phyloP scores from a whole-genome alignment of 2,888 invertebrate species.

The Dexiosoma caninum region DNA sequence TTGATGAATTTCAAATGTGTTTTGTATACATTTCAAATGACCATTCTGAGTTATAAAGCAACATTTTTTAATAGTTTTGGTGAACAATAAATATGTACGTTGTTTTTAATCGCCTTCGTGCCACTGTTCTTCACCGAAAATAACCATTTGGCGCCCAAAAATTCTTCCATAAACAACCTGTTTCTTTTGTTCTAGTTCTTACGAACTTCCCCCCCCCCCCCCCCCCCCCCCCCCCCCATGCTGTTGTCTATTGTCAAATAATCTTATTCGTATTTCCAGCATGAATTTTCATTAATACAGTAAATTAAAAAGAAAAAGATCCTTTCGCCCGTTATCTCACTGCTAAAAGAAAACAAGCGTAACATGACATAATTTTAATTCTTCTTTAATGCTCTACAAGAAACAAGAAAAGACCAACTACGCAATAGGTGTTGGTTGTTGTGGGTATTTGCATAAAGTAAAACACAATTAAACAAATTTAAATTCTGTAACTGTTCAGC shows the following conservation, averaged over 20 bases:
- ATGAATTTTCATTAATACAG: slow-evolving; percentile 47
- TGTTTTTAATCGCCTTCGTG: not conserved
- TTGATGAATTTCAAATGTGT: too few relatives aligned
- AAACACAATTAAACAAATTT: slow-evolving; percentile 47
- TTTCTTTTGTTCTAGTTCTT: not conserved
- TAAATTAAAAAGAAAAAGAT: slow-evolving; percentile 2
- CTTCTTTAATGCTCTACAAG: slow-evolving; percentile 36
- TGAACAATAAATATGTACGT: too few relatives aligned
- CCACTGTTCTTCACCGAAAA: slow-evolving; percentile 16
- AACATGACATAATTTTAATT: slow-evolving; percentile 62
- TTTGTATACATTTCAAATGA: too few relatives aligned
- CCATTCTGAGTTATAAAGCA: too few relatives aligned
- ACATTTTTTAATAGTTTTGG: too few relatives aligned
- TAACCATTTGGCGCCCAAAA: not conserved
- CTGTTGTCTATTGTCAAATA: slow-evolving; percentile 49
- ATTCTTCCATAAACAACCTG: slow-evolving; percentile 48
- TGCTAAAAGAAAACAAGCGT: slow-evolving; percentile 49
- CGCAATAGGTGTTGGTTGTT: slow-evolving; percentile 58
- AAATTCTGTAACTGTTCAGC: slow-evolving; percentile 44
- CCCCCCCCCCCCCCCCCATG: not conserved
- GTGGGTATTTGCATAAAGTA: slow-evolving; percentile 21
- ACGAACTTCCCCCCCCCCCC: not conserved
- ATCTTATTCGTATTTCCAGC: slow-evolving; percentile 23
- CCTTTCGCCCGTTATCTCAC: slow-evolving; percentile 29
- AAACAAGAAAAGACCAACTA: slow-evolving; percentile 33